Evolutionary conservation across 2,113 vertebrate genomes (phyloP), one percentile per base, ranked within the genome.

Genomic region (Archocentrus centrarchus): DNA sequence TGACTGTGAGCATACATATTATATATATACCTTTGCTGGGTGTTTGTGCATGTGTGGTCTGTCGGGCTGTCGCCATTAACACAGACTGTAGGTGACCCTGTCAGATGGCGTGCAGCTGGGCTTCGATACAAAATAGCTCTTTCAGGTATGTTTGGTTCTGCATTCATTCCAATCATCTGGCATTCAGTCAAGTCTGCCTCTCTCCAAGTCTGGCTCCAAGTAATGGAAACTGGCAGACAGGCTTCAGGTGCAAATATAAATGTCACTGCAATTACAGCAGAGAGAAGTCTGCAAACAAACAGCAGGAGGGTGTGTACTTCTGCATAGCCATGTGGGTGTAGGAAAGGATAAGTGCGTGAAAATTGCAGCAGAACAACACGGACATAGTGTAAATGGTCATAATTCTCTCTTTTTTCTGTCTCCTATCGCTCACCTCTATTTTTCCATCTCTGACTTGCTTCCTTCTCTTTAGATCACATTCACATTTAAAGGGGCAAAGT

Each of bases 161-260:
- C 79, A 20, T 84, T 81, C 60, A 79, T 82, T 89, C 89, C 92
- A 90, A 87, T 92, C 78, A 93, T 78, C 59, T 50, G 2, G 37
- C 82, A 84, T 86, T 89, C 77, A 84, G 80, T 84, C 85, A 39
- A 8, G 70, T 78, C 82, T 37, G 41, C 79, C 59, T 89, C 61
- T 81, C 76, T 87, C 70, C 15, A 82, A 78, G 81, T 89, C 88
- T 86, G 79, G 77, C 85, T 83, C 59, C 77, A 73, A 86, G 89
- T 87, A 92, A 92, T 92, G 81, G 87, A 90, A 89, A 88, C 79
- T 88, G 88, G 90, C 90, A 93, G 91, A 86, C 91, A 85, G 86
- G 85, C 92, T 93, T 89, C 91, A 93, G 91, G 90, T 93, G 88
- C 83, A 90, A 93, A 91, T 93, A 93, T 90, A 91, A 95, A 94